Evolutionary conservation across 2,113 vertebrate species (phyloP).

Genomic region (Etheostoma spectabile): DNA sequence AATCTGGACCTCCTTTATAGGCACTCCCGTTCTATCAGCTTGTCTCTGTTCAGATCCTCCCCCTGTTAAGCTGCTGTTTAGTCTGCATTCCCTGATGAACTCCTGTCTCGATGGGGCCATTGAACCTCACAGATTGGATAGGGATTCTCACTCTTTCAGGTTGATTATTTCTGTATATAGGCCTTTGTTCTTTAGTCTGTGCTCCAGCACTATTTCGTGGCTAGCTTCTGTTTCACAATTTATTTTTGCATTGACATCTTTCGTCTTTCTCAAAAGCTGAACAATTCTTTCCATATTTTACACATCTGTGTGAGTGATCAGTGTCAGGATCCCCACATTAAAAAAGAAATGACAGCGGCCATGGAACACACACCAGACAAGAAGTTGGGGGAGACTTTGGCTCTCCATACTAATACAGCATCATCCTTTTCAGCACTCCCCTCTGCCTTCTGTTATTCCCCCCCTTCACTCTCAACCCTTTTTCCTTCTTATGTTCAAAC

Average conservation of each 20-base stretch:
- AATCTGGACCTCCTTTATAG: slow-evolving; percentile 20
- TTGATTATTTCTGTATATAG: slow-evolving; percentile 33
- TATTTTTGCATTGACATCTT: slow-evolving; percentile 1
- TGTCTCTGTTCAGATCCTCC: slow-evolving; percentile 18
- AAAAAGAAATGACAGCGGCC: not conserved
- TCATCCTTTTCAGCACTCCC: not conserved
- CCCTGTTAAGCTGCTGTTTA: slow-evolving; percentile 42
- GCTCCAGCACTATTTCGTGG: not conserved
- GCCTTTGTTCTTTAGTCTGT: no score
- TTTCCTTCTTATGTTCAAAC: slow-evolving; percentile 27
- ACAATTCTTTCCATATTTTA: not conserved
- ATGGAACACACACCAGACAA: not conserved
- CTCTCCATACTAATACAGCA: not conserved
- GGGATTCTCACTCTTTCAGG: slow-evolving; percentile 35
- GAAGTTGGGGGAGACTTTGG: not conserved
- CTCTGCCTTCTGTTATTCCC: not conserved
- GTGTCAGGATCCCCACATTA: not conserved
- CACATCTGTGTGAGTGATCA: not conserved
- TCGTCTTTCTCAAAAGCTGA: not conserved
- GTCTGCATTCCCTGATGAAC: slow-evolving; percentile 51
- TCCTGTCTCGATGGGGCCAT: slow-evolving; percentile 34
- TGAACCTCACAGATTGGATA: slow-evolving; percentile 53
- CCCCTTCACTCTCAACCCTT: not conserved
- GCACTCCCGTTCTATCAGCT: slow-evolving; percentile 26
- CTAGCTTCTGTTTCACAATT: not conserved